phyloP scores from a whole-genome alignment of 2,888 invertebrate genomes.

The Serripes groenlandicus region DNA sequence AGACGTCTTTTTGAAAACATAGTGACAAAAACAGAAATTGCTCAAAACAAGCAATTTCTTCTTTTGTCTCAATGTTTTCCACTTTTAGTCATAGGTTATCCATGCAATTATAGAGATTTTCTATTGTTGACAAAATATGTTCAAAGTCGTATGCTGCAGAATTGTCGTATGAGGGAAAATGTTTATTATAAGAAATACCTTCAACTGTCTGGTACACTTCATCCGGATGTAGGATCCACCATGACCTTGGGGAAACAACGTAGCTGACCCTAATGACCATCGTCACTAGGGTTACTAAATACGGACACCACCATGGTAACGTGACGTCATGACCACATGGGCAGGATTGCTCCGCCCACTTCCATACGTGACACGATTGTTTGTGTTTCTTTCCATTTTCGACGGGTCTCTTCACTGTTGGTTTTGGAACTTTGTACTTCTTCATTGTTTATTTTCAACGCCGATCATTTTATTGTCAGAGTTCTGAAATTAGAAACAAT shows the following conservation, averaged over 20 bases:
- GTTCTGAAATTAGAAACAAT: too few relatives aligned
- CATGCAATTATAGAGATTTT: too few relatives aligned
- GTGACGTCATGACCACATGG: constrained; percentile 32
- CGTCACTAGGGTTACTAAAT: constrained; percentile 71
- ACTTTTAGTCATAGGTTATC: too few relatives aligned
- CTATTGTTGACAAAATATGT: too few relatives aligned
- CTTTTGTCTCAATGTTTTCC: too few relatives aligned
- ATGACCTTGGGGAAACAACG: constrained; percentile 29
- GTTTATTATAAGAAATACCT: constrained; percentile 44
- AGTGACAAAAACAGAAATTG: too few relatives aligned
- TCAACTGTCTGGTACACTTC: constrained; percentile 50
- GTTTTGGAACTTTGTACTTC: neutral
- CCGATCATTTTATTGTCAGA: neutral
- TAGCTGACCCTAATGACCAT: constrained; percentile 59
- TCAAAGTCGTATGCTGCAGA: too few relatives aligned
- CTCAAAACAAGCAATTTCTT: too few relatives aligned
- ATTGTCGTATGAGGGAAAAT: too few relatives aligned
- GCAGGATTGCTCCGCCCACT: neutral
- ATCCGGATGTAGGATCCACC: constrained; percentile 54
- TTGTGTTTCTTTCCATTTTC: neutral
- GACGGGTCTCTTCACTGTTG: neutral
- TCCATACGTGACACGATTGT: neutral
- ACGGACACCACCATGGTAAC: constrained; percentile 66
- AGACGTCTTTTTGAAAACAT: too few relatives aligned
- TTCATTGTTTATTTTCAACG: neutral